Conservation (phyloP, 2,888 invertebrate species). For the Dione vanillae region DNA sequence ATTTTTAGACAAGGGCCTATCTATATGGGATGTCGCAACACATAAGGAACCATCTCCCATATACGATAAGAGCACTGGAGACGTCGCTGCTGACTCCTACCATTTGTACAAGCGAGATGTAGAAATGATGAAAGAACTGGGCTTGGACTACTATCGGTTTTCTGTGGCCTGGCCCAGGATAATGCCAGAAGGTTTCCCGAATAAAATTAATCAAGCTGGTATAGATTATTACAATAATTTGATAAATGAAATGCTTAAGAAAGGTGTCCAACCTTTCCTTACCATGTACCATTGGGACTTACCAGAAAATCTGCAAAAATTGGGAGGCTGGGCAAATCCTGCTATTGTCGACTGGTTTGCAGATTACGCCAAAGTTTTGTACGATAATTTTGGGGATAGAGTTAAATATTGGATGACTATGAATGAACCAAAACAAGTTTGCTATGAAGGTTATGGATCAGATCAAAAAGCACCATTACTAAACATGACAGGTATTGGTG, state of each 20-base stretch:
- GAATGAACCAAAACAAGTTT: slow-evolving; percentile 82
- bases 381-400: slow-evolving; percentile 74
- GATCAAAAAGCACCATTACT: slow-evolving; percentile 64
- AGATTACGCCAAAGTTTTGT: slow-evolving; percentile 76
- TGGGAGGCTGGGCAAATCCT: slow-evolving; percentile 84
- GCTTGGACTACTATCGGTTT: slow-evolving; percentile 82
- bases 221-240: slow-evolving; percentile 87
- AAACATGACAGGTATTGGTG: slow-evolving; percentile 72
- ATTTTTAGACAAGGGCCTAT: slow-evolving; percentile 82
- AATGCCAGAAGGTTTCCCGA: slow-evolving; percentile 83
- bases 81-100: slow-evolving; percentile 85
- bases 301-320: slow-evolving; percentile 78
- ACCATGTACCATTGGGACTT: slow-evolving; percentile 85
- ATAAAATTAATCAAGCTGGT: slow-evolving; percentile 84
- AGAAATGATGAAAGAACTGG: slow-evolving; percentile 70
- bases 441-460: slow-evolving; percentile 75
- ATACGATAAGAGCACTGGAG: slow-evolving; percentile 67
- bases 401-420: slow-evolving; percentile 85
- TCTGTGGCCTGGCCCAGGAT: slow-evolving; percentile 87
- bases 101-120: slow-evolving; percentile 84
- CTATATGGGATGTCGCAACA: slow-evolving; percentile 80
- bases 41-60: slow-evolving; percentile 60
- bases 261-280: slow-evolving; percentile 81
- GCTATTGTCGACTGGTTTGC: slow-evolving; percentile 75
- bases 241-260: slow-evolving; percentile 78